A percentile compares a stretch with the other conserved stretches of the same genome.
Conservation (phyloP, 2,888 invertebrate genomes). For the Drosophila phalerata region DNA sequence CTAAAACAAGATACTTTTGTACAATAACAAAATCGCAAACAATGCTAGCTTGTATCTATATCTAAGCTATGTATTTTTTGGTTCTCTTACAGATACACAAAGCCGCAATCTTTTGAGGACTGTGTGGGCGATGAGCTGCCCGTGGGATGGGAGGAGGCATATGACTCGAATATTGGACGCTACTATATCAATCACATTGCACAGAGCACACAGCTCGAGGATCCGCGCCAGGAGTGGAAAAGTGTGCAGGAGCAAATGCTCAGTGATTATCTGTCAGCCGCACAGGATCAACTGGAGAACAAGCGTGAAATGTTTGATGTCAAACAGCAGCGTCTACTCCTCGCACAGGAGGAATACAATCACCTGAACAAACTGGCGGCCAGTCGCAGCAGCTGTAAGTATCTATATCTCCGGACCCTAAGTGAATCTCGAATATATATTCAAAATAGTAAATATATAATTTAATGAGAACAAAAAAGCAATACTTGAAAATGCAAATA, state of each 20-base stretch:
- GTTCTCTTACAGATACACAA: slow-evolving; percentile 93
- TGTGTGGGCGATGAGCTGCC: slow-evolving; percentile 99
- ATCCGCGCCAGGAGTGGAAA: slow-evolving; percentile 98
- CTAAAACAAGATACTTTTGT: slow-evolving; percentile 27
- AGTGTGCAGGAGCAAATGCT: slow-evolving; percentile 98
- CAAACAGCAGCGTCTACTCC: slow-evolving; percentile 95
- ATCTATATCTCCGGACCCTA: neutral
- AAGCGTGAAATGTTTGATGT: slow-evolving; percentile 98
- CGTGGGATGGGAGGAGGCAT: slow-evolving; percentile 98
- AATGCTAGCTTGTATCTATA: slow-evolving; percentile 24
- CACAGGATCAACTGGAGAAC: slow-evolving; percentile 97
- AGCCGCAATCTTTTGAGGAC: slow-evolving; percentile 98
- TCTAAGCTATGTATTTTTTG: slow-evolving; percentile 2
- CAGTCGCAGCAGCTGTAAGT: slow-evolving; percentile 96
- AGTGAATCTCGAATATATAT: neutral
- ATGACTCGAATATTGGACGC: slow-evolving; percentile 96
- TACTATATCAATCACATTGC: slow-evolving; percentile 99
- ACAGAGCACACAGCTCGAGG: slow-evolving; percentile 98
- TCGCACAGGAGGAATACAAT: slow-evolving; percentile 98
- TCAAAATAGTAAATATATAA: neutral
- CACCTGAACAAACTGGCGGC: slow-evolving; percentile 95
- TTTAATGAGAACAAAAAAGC: no score
- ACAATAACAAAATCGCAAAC: neutral
- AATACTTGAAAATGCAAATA: no score
- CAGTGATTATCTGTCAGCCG: slow-evolving; percentile 97